Base-by-base conservation (phyloP, 1,140 invertebrate species). In the Lanistes nyassanus region DNA sequence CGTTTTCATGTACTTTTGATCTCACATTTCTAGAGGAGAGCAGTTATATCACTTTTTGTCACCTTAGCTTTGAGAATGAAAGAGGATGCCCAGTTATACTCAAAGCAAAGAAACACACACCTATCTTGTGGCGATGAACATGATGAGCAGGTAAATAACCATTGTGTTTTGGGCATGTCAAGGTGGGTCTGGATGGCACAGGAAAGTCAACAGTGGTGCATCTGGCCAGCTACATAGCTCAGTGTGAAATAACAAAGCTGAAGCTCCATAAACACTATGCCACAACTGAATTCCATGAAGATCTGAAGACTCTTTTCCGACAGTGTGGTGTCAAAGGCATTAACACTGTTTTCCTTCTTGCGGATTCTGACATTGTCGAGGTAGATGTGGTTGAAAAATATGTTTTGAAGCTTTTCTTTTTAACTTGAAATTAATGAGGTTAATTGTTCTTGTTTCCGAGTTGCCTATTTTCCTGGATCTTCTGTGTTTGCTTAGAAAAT, bases 241-340 rank as follows among this genome's bases (percentile, higher is more conserved):
- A 82, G 26, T 88, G 85, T 84, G 83, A 88, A 47, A 74, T 89
- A 55, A 88, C 86, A 76, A 83, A 82, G 55, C 80, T 90, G 16
- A 86, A 85, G 37, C 76, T 97, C 37, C 93, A 93, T 58, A 91
- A 94, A 64, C 93, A 93, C 65, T 97, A 97, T 85, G 93, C 94
- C 83, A 92, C 93, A 39, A 90, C 90, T 42, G 92, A 93, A 4
- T 95, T 95, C 88, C 92, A 94, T 81, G 94, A 95, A 77, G 94
- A 95, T 87, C 84, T 96, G 0, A 91, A 94, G 36, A 91, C 90
- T 73, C 92, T 95, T 79, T 93, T 92, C 81, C 88, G 91, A 36
- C 68, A 81, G 26, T 77, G 82, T 56, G 88, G 88, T 2, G 82
- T 89, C 29, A 85, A 89, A 72, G 86, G 84, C 31, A 74, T 82